Percentiles rank a stretch among this genome's conserved stretches.
phyloP scores from a whole-genome alignment of 2,888 invertebrate species.

The Eumacrocentrus americanus region DNA sequence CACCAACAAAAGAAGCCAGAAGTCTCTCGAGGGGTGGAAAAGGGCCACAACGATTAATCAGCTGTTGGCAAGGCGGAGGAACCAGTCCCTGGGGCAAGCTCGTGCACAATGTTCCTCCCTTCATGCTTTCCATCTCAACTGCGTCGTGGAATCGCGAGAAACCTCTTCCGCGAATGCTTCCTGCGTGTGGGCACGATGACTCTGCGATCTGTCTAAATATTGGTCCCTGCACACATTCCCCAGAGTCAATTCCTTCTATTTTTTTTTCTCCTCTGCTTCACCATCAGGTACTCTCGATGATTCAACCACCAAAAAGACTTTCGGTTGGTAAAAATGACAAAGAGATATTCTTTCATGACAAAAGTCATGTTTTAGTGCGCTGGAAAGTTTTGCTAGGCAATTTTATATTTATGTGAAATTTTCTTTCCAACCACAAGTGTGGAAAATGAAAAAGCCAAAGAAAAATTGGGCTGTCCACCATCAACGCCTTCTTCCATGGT shows the following conservation, averaged over 20 bases:
- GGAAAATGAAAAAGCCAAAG: no score
- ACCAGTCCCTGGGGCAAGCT: slow-evolving; percentile 46
- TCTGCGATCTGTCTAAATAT: slow-evolving; percentile 57
- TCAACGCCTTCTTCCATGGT: slow-evolving; percentile 37
- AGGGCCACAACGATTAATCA: slow-evolving; percentile 60
- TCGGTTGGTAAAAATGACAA: no score
- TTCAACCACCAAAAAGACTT: no score
- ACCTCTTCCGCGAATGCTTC: slow-evolving; percentile 28
- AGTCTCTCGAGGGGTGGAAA: slow-evolving; percentile 42
- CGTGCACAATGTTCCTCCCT: slow-evolving; percentile 45
- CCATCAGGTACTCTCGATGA: no score
- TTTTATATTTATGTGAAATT: no score
- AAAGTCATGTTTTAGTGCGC: no score
- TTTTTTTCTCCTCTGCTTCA: no score
- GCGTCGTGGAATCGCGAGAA: slow-evolving; percentile 36
- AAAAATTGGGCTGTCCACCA: slow-evolving; percentile 47
- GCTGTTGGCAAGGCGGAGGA: slow-evolving; percentile 60
- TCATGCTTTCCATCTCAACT: slow-evolving; percentile 7
- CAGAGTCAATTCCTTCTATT: slow-evolving; percentile 11
- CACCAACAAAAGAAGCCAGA: slow-evolving; percentile 48
- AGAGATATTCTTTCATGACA: no score
- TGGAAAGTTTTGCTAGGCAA: no score
- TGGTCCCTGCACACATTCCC: slow-evolving; percentile 37
- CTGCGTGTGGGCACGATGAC: slow-evolving; percentile 48
- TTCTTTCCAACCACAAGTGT: no score